Base-by-base conservation (phyloP, 2,113 vertebrate genomes). In the Pelobates fuscus region DNA sequence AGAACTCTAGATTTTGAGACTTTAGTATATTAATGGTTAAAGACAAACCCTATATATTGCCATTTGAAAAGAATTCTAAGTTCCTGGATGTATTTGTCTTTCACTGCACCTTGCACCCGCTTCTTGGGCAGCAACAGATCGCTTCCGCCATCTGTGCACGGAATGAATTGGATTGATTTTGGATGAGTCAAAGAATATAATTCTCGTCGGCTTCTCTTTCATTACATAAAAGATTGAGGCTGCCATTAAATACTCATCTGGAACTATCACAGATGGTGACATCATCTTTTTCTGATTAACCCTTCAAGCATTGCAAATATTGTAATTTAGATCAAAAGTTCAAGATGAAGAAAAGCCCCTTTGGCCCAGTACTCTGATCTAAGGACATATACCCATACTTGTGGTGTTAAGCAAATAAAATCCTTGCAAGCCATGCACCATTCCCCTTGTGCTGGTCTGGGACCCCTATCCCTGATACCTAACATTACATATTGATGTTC, bases 121-220 rank as follows among this genome's bases (percentile, higher is more conserved):
- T 61, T 64, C 23, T 60, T 32, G 72, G 72, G 72, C 64, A 76
- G 43, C 64, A 76, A 43, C 63, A 67, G 32, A 75, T 68, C 73
- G 54, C 65, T 60, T 77, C 65, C 73, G 60, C 73, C 73, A 77
- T 77, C 73, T 77, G 73, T 67, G 73, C 57, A 49, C 65, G n/a
- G 64, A 77, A 77, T 77, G 73, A 77, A 77, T 77, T 77, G 73
- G 65, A 77, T 77, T 67, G 73, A 68, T 77, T 77, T 77, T 66
- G 73, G 55, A 77, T 67, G 73, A 77, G 73, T 77, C 64, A 77
- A 75, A 59, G 72, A 67, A 77, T 61, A 37, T 77, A 57, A 52
- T 61, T 77, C 63, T 66, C 71, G 66, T 75, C 65, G 72, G 63
- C 54, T 75, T 25, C 37, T 67, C 63, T 46, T 77, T 77, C 65